These are phyloP conservation scores for Odontamblyopus rebecca DNA, from an alignment of 2,797 vertebrate genomes.

Conservation along the genomic window DNA sequence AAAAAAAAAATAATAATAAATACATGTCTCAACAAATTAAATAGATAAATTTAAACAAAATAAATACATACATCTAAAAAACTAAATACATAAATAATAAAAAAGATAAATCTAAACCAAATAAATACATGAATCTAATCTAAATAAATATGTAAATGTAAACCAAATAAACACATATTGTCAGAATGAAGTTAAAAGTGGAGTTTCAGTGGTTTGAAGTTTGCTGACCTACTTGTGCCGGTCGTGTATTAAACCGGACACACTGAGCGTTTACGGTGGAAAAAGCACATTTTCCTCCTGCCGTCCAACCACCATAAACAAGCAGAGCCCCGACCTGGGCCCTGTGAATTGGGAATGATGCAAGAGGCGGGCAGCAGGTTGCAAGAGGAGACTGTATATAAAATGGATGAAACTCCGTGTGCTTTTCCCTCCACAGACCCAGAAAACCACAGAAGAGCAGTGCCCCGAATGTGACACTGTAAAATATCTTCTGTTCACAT, in stretches of 20 bases:
- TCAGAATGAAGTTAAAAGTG: too few relatives aligned
- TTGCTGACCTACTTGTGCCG: background rate
- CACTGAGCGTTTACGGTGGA: background rate
- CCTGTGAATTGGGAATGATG: constrained; percentile 7
- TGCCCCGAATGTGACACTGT: background rate
- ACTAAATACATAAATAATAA: too few relatives aligned
- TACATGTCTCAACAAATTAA: too few relatives aligned
- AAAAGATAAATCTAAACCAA: too few relatives aligned
- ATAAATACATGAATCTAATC: too few relatives aligned
- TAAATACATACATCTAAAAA: too few relatives aligned
- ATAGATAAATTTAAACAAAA: too few relatives aligned
- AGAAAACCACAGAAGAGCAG: background rate
- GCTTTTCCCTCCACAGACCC: background rate
- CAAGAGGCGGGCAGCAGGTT: background rate
- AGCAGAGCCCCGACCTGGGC: background rate
- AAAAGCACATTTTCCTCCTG: background rate
- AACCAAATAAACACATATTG: too few relatives aligned
- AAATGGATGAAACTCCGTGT: background rate
- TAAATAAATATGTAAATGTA: too few relatives aligned
- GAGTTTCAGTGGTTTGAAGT: background rate
- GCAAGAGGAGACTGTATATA: constrained; percentile 8
- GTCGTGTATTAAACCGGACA: background rate
- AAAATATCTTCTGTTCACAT: background rate
- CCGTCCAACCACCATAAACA: background rate
- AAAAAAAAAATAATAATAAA: too few relatives aligned